Conservation (phyloP, 2,797 vertebrate genomes). For the Phoxinus dragarum region DNA sequence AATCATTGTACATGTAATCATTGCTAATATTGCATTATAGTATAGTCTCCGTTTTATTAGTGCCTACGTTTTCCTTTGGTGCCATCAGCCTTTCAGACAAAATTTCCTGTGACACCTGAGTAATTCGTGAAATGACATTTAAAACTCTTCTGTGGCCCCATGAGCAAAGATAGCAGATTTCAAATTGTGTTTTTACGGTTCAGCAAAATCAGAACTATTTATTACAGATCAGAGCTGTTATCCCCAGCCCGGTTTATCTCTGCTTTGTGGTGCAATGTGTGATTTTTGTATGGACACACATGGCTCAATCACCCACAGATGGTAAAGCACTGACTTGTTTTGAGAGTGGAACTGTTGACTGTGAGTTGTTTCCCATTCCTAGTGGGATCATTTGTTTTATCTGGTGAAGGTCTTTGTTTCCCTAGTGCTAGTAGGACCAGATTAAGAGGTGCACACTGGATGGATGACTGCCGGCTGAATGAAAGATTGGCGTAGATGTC, state of each 20-base stretch:
- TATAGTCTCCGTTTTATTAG: neutral
- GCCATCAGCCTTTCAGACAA: neutral
- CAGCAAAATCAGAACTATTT: neutral
- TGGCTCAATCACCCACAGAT: slow-evolving; percentile 28
- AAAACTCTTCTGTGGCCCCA: neutral
- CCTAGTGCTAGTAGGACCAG: slow-evolving; percentile 75
- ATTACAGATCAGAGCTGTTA: neutral
- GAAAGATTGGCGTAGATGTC: slow-evolving; percentile 78
- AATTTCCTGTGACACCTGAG: no score
- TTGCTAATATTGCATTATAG: neutral
- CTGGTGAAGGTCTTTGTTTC: slow-evolving; percentile 83
- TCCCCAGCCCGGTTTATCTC: neutral
- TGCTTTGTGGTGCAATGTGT: neutral
- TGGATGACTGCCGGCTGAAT: slow-evolving; percentile 76
- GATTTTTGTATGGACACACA: neutral
- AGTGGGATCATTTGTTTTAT: slow-evolving; percentile 81
- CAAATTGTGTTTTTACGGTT: neutral
- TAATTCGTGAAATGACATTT: neutral
- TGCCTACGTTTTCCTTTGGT: neutral
- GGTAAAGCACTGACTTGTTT: slow-evolving; percentile 51
- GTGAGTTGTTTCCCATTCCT: slow-evolving; percentile 78
- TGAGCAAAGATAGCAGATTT: neutral
- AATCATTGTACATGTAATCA: neutral
- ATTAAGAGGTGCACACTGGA: slow-evolving; percentile 82
- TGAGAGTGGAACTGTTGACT: slow-evolving; percentile 56